Base-by-base conservation (phyloP, 2,888 invertebrate genomes). In the Xestia sexstrigata region DNA sequence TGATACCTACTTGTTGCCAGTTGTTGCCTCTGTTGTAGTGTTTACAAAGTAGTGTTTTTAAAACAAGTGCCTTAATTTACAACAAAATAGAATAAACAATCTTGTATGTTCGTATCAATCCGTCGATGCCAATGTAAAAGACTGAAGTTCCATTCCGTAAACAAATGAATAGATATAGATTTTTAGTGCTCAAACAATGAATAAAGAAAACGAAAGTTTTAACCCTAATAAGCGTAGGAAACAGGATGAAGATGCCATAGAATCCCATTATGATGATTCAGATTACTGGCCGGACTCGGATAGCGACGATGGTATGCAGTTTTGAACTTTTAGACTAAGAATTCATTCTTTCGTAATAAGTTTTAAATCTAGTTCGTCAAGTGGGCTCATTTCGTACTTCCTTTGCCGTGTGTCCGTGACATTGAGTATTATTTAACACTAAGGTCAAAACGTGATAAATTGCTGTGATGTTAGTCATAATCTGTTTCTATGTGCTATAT, bases 271-370 rank as follows among this genome's bases (percentile, higher is more conserved):
- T 68, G 90, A 90, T 82, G 89, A 88, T 71, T 96, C 96, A 2
- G 96, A 96, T 88, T 94, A 93, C 79, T 96, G 96, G 96, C 93
- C 95, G 0, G 95, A 95, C 79, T 93, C 95, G 1, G 95, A 95
- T 9, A 92, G 91, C 83, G 95, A 95, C 65, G 91, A 88, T 86
- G 95, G 94, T 95, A 92, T 45, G 76, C n/a, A 74, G 78, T 68
- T 83, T 49, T 65, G n/a, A 35, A 70, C 35, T 67, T 79, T 83
- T 73, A 76, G 81, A 73, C 35, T 70, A 13, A 9, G 15, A 83
- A 73, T 49, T 68, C 1, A 7, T 66, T 47, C 5, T 20, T 13
- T 52, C 17, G 35, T 52, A 63, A 62, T 3, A 72, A 79, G 58
- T 71, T 74, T 78, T 45, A 60, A 39, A 65, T 78, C 68, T 69